Evolutionary conservation across 2,113 vertebrate species (phyloP), one percentile per base, ranked within the genome.

Genomic region (Lophochroa leadbeateri): DNA sequence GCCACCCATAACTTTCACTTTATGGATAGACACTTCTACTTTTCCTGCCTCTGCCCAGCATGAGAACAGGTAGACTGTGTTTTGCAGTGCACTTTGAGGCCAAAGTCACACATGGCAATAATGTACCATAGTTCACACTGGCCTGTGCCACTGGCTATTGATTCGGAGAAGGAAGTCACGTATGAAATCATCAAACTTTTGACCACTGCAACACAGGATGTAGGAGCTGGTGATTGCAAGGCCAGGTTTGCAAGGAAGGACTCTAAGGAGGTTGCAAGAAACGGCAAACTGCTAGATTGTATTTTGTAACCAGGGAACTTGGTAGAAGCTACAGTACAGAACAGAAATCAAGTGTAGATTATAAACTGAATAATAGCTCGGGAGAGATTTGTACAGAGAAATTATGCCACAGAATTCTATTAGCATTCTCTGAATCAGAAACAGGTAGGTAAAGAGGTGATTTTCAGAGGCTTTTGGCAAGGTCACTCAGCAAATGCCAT

Each of bases 391-490:
- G 12, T 53, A 49, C 7, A 37, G 14, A 13, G 21, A 90, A 86
- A 81, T 63, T 29, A 41, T 25, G 13, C 28, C 13, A 67, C 37
- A 50, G 33, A 82, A 31, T 47, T 29, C 12, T 58, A 47, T 5
- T 41, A 4, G 9, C 20, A 47, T 39, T 79, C 70, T 69, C 65
- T 47, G 7, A 49, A 28, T 58, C 37, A 81, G n/a, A 74, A 91
- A 41, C 21, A 67, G 7, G 17, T 39, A 50, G 65, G 31, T 33
- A 79, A 79, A 50, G 18, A 19, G 19, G 18, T 69, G 25, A n/a
- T 57, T 77, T 77, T 86, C 72, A 58, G 31, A 83, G 64, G 29
- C 11, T 95, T 90, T 83, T 80, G 39, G 35, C 52, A 86, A 86
- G 49, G 63, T 91, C 63, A n/a, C 7, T 57, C 37, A 77, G 27